These are phyloP conservation scores for Ctenoplectra terminalis DNA, from an alignment of 1,140 invertebrate genomes.

Conservation along the genomic window DNA sequence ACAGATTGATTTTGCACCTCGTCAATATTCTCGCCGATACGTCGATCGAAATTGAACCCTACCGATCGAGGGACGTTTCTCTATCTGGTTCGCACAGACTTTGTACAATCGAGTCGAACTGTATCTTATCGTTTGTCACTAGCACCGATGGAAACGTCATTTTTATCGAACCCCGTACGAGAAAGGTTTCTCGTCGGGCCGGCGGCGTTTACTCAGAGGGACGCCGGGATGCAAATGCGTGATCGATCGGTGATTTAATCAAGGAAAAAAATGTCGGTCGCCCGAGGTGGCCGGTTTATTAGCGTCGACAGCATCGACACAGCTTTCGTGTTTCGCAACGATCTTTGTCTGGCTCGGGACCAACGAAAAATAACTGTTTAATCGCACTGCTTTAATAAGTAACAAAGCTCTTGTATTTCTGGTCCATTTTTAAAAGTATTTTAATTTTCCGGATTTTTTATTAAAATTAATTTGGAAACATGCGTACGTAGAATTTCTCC, in stretches of 20 bases:
- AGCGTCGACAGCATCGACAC: background rate
- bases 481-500: too few species aligned
- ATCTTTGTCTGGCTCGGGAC: background rate
- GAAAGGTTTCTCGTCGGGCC: constrained; percentile 10
- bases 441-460: background rate
- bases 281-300: constrained; percentile 37
- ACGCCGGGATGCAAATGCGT: constrained; percentile 22
- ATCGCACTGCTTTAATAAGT: constrained; percentile 1
- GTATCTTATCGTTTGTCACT: background rate
- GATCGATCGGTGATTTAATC: constrained; percentile 50
- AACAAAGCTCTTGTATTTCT: background rate
- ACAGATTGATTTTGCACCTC: too few species aligned
- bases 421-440: too few species aligned
- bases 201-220: background rate
- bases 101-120: background rate
- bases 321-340: constrained; percentile 9
- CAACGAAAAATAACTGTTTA: background rate
- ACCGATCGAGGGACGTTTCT: background rate
- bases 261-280: constrained; percentile 30
- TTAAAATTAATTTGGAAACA: too few species aligned
- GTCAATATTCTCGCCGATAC: background rate
- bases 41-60: background rate
- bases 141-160: background rate
- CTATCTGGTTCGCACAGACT: too few species aligned
- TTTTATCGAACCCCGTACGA: background rate